Conservation (phyloP, 2,797 vertebrate genomes). For the Spea hammondii region DNA sequence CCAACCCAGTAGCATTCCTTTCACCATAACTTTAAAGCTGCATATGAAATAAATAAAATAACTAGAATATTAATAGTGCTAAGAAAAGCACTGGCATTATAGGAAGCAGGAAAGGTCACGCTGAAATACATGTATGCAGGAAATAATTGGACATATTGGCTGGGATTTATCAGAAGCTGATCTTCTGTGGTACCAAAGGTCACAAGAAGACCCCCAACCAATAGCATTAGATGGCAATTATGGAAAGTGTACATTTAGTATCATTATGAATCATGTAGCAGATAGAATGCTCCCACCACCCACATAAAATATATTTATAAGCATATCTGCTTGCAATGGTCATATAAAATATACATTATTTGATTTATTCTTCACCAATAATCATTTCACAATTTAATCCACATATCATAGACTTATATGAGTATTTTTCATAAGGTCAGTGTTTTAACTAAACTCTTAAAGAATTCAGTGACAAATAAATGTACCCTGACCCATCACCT, state of each 20-base stretch:
- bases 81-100: not conserved
- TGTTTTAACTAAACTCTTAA: not conserved
- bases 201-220: not conserved
- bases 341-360: too few relatives aligned
- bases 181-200: not conserved
- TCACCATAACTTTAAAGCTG: not conserved
- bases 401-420: not conserved
- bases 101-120: not conserved
- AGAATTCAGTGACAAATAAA: not conserved
- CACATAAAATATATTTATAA: too few relatives aligned
- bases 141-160: not conserved
- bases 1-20: not conserved
- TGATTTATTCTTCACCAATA: too few relatives aligned
- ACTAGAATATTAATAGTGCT: not conserved
- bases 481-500: not conserved
- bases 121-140: not conserved
- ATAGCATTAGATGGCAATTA: too few relatives aligned
- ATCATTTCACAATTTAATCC: too few relatives aligned
- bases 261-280: too few relatives aligned
- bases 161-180: not conserved
- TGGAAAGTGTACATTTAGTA: too few relatives aligned
- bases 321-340: too few relatives aligned
- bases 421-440: not conserved
- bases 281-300: too few relatives aligned
- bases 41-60: not conserved